Base-by-base conservation (phyloP, 2,888 invertebrate genomes). In the Corbicula japonica region DNA sequence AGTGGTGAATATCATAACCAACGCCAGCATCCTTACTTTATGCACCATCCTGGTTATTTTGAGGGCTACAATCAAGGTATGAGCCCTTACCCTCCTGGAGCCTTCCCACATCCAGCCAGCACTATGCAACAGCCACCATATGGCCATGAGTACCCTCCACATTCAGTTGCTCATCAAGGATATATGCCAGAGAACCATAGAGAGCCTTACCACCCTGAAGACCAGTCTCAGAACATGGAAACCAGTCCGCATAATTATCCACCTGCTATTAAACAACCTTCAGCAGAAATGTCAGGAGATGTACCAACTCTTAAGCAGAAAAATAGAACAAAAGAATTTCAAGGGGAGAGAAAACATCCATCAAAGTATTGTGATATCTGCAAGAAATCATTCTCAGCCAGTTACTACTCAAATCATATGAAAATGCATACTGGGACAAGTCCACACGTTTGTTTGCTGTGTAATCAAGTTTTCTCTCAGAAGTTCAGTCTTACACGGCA, bases 401-500 rank as follows among this genome's bases (percentile, higher is more conserved):
- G 80, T 46, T 80, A 80, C 68, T 80, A 76, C 60, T 56, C 80
- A 38, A 80, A 80, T 38, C 80, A 80, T 56, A 80, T 80, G 80
- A 80, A 80, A 46, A 80, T 80, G 80, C 80, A 80, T 41, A 35
- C 68, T 28, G 80, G 80, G 1, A 80, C 75, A 21, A 80, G 80
- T 63, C 80, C 80, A n/a, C 80, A 80, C 44, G 60, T 80, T 2
- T 80, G 80, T 58, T 58, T 41, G 38, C 41, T 69, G 30, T 80
- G 80, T 38, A 80, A 80, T 58, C 80, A 80, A 44, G 80, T 80
- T n/a, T 80, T 80, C 63, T 80, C 80, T 5, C 80, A 80, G 35
- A 80, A 80, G 63, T 80, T 80, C 58, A 75, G 75, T 41, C 60
- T 80, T 6, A 80, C 80, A 10, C 58, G 80, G 32, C 80, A 80